Conservation (phyloP, 2,888 invertebrate genomes). For the Cephus spinipes region DNA sequence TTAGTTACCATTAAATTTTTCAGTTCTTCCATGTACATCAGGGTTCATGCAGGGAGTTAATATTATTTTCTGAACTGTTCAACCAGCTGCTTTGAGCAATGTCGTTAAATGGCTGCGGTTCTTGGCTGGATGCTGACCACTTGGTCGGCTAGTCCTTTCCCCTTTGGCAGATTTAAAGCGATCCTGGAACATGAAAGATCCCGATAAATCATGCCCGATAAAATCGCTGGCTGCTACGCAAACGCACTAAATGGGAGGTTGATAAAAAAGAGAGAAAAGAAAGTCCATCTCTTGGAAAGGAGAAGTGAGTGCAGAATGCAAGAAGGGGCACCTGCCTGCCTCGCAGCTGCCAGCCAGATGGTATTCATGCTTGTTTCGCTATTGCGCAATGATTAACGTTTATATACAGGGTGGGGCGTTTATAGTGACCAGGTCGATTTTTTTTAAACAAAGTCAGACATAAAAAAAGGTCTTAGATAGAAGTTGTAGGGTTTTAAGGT, state of each 20-base stretch:
- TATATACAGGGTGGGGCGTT: background rate
- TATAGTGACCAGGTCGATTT: too few relatives aligned
- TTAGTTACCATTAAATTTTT: background rate
- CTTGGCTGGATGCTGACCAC: background rate
- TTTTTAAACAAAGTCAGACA: too few relatives aligned
- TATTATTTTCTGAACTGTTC: background rate
- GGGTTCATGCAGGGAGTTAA: background rate
- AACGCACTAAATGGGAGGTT: constrained; percentile 35
- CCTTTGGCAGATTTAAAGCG: constrained; percentile 3
- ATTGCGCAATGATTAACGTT: background rate
- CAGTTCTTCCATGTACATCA: background rate
- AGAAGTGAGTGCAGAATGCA: constrained; percentile 8
- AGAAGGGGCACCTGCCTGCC: background rate
- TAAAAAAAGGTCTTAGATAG: too few relatives aligned
- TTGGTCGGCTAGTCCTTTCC: background rate
- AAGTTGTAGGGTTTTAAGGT: too few relatives aligned
- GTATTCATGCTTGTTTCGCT: background rate
- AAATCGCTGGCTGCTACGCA: constrained; percentile 12
- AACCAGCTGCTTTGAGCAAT: background rate
- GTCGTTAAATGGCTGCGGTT: background rate
- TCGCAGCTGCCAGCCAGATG: background rate
- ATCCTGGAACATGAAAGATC: constrained; percentile 23
- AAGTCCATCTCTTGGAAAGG: constrained; percentile 37
- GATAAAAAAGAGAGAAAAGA: constrained; percentile 17
- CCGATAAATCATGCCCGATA: constrained; percentile 44